A percentile compares a stretch with the other conserved stretches of the same genome.
These are phyloP conservation scores for Fabriciana adippe DNA, from an alignment of 2,888 invertebrate genomes.

Conservation along the genomic window DNA sequence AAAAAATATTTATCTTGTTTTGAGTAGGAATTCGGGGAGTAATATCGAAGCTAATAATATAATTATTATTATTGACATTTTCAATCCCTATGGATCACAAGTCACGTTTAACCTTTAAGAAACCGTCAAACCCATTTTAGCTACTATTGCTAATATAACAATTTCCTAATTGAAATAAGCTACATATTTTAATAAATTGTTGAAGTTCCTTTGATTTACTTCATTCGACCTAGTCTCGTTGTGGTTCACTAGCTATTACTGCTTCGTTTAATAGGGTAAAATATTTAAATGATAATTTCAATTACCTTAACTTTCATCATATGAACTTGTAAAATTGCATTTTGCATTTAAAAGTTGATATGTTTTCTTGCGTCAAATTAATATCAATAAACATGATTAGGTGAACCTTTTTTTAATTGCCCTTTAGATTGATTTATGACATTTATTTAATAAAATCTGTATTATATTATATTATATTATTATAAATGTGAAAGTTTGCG, in stretches of 20 bases:
- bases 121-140: slow-evolving; percentile 2
- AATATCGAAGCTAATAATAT: background rate
- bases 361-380: too few relatives aligned
- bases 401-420: too few relatives aligned
- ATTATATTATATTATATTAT: too few relatives aligned
- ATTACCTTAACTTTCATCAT: too few relatives aligned
- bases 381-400: too few relatives aligned
- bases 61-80: slow-evolving; percentile 15
- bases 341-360: too few relatives aligned
- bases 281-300: too few relatives aligned
- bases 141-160: background rate
- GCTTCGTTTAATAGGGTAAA: background rate
- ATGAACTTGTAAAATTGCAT: too few relatives aligned
- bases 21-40: background rate
- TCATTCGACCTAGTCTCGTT: background rate
- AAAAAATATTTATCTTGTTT: background rate
- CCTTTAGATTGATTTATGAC: too few relatives aligned
- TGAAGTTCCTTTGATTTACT: background rate
- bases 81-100: slow-evolving; percentile 5
- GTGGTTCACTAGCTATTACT: background rate
- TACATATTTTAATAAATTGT: background rate
- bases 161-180: slow-evolving; percentile 1
- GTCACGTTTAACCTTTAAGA: slow-evolving; percentile 11
- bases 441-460: too few relatives aligned
- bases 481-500: too few relatives aligned